Conservation (phyloP, 2,888 invertebrate species). For the Agonopterix heracliana region DNA sequence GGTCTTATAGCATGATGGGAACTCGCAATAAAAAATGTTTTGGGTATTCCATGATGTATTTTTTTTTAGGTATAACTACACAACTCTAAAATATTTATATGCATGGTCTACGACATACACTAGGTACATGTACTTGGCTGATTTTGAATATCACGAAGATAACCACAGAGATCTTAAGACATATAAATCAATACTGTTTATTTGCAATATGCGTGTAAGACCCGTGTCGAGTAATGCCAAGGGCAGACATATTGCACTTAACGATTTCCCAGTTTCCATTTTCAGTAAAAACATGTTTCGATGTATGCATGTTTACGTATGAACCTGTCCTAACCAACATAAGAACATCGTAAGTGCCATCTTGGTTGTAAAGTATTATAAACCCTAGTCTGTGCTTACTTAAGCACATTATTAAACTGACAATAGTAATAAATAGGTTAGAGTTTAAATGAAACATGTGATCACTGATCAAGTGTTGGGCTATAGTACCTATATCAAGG, state of each 20-base stretch:
- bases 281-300: constrained; percentile 67
- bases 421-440: constrained; percentile 11
- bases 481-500: constrained; percentile 54
- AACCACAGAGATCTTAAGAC: no score
- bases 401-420: constrained; percentile 9
- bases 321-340: constrained; percentile 14
- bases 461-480: constrained; percentile 27
- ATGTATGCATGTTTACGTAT: constrained; percentile 24
- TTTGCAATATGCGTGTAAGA: not conserved
- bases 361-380: constrained; percentile 8
- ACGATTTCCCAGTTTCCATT: constrained; percentile 71
- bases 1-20: no score
- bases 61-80: no score
- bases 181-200: not conserved
- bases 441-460: constrained; percentile 20
- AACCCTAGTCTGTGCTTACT: constrained; percentile 25
- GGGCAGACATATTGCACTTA: constrained; percentile 41
- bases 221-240: constrained; percentile 54
- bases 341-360: constrained; percentile 17
- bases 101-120: no score
- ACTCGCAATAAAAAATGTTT: no score
- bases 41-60: no score
- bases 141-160: no score
- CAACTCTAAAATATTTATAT: no score
- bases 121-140: no score